phyloP scores from a whole-genome alignment of 2,113 vertebrate genomes.

The Hystrix brachyura region DNA sequence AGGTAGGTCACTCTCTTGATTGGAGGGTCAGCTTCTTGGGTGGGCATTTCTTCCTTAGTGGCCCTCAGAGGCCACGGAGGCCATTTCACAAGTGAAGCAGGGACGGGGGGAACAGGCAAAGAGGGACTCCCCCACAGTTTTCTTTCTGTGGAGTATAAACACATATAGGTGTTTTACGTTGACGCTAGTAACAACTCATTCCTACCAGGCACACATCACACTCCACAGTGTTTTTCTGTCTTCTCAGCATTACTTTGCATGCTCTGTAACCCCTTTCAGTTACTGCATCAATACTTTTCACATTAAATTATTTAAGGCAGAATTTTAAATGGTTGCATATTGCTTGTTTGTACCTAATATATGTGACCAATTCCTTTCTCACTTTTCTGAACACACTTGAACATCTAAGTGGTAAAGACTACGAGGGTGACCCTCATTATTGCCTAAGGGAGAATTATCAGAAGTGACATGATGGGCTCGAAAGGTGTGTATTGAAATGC shows the following conservation, averaged over 20 bases:
- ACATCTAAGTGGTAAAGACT: slow-evolving; percentile 3
- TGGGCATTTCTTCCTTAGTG: neutral
- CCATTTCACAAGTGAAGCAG: neutral
- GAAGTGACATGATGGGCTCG: neutral
- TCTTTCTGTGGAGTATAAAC: slow-evolving; percentile 1
- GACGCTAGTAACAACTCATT: neutral
- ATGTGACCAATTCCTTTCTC: slow-evolving; percentile 9
- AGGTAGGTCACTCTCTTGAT: neutral
- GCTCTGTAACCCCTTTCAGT: neutral
- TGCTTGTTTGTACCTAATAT: neutral
- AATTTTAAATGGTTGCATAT: neutral
- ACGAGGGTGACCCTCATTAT: neutral
- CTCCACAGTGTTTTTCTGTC: neutral
- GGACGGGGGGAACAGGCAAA: neutral
- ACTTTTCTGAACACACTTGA: neutral
- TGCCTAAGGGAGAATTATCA: neutral
- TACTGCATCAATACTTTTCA: slow-evolving; percentile 7
- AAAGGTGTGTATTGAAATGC: neutral
- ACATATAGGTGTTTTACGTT: neutral
- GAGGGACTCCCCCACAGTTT: neutral
- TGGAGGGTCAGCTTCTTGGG: neutral
- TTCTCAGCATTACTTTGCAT: neutral
- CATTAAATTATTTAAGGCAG: slow-evolving; percentile 29
- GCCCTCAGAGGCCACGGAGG: neutral
- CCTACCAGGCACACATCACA: neutral